Evolutionary conservation across 1,140 invertebrate species (phyloP), one percentile per base, ranked within the genome.

Genomic region (Pseudomyrmex gracilis): DNA sequence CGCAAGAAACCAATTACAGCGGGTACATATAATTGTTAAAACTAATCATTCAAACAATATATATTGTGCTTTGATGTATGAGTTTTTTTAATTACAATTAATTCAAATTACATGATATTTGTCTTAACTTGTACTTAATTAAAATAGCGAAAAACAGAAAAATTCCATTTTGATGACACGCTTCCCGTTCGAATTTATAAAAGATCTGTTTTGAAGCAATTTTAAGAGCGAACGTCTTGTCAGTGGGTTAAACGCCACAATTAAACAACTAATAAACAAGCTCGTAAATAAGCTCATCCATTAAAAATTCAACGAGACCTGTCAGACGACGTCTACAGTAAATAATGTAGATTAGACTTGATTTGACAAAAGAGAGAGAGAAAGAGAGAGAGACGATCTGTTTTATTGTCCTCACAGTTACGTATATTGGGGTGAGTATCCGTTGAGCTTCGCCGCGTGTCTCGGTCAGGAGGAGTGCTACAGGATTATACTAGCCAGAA

Each of bases 341-440:
- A 8, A 47, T 49, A 70, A 80, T 49, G 3, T n/a, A 47, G 57
- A 17, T 12, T n/a, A 60, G 12, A 12, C 12, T 8, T 60, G 45
- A 71, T 60, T 60, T 4, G 20, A 70, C 47, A 7, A 78, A 71
- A 57, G 8, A 13, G 34, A 34, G 24, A 5, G 34, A 34, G 34
- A 34, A 5, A 34, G 34, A 34, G 34, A 34, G 4, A 34, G 34
- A 34, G 34, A 34, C 34, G 34, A 70, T 34, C 15, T 70, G 34
- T 47, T 55, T 80, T 34, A 60, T 60, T 24, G 34, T 68, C 7
- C 10, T 45, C 45, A 17, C 90, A 98, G 98, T 8, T 98, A 99
- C 93, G 98, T 99, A 0, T 99, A 99, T 93, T 99, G 98, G 98
- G 99, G 99, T 49, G 99, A 99, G 94, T 99, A 99, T 95, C 98